Evolutionary conservation across 2,888 invertebrate genomes (phyloP).

Genomic region (Harpalus rubripes): DNA sequence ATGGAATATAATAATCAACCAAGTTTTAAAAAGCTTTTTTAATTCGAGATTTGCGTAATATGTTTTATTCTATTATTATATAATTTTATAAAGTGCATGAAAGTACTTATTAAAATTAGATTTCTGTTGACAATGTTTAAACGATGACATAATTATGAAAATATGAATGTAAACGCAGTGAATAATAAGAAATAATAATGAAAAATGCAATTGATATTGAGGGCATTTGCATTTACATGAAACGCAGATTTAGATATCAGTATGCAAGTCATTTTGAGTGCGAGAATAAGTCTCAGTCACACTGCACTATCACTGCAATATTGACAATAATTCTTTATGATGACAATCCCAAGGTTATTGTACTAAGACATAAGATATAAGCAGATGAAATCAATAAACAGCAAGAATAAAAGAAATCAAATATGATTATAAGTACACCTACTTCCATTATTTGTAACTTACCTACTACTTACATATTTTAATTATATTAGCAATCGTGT

Average conservation of each 20-base stretch:
- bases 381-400: constrained; percentile 30
- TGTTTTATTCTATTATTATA: no score
- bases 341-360: constrained; percentile 43
- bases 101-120: no score
- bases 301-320: constrained; percentile 13
- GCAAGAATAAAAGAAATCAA: neutral
- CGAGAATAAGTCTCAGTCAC: neutral
- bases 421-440: neutral
- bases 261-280: constrained; percentile 40
- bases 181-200: neutral
- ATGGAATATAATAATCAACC: no score
- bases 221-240: constrained; percentile 51
- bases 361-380: constrained; percentile 22
- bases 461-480: no score
- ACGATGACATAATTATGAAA: neutral
- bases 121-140: no score
- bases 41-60: no score
- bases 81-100: no score
- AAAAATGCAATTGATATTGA: constrained; percentile 41
- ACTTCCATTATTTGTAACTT: no score
- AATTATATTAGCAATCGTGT: no score
- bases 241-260: constrained; percentile 36
- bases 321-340: constrained; percentile 37
- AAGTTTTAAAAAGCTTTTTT: no score
- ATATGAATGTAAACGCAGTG: constrained; percentile 19